Evolutionary conservation across 2,888 invertebrate genomes (phyloP), one percentile per base, ranked within the genome.

Genomic region (Macrostomum cliftonense): DNA sequence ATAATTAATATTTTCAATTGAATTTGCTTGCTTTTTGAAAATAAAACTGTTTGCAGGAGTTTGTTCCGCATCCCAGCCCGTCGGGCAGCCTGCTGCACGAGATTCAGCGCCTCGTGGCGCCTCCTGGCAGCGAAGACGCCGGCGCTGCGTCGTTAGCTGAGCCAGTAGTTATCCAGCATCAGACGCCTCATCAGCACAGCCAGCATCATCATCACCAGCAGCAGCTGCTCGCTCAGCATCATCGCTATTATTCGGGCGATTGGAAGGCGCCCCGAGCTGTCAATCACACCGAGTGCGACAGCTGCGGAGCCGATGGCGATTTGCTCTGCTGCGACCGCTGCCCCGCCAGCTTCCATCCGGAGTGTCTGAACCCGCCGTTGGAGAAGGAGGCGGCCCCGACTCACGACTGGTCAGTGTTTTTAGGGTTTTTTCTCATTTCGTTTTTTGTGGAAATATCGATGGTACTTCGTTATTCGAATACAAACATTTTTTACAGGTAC

Each of bases 261-360:
- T 44, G 61, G 14, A 82, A 82, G 65, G 74, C 83, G 53, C 83
- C 83, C 44, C 20, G 67, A 43, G 59, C 70, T 13, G 62, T 70
- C 20, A 89, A 89, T 71, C 84, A 82, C 64, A 89, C 91, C 64
- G 80, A 80, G 56, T 93, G 93, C 65, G 88, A 89, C 73, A 83
- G 86, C 48, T 93, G 93, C 67, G 78, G 81, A 47, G 91, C 91
- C 74, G 88, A 88, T 37, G 91, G 93, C 2, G 87, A 88, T 69
- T 74, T 95, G 38, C 79, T 95, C 51, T 91, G 89, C 70, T 95
- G 93, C 68, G 91, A 93, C 70, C 80, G 81, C 55, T 95, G 93
- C 62, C 88, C 89, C 1, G 85, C 87, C 36, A 87, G 89, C 54
- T 95, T 93, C 72, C 93, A 95, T 73, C 76, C 89, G 52, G 79